phyloP scores from a whole-genome alignment of 92 coral and sea anemone genomes.

The Epizoanthus rinbou region DNA sequence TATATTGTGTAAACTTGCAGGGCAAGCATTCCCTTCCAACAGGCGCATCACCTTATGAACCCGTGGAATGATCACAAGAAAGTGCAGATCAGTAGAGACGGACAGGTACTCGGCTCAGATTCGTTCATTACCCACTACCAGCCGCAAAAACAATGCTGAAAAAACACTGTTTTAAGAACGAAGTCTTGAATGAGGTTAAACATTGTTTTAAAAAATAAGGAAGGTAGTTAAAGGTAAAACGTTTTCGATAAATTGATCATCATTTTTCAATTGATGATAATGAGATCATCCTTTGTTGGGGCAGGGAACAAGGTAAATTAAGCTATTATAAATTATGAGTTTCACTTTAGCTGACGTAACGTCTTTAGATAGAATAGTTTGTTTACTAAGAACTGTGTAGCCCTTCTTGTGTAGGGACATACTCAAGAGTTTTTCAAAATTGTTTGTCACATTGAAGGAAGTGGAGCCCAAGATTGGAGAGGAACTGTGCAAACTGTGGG shows the following conservation, averaged over 20 bases:
- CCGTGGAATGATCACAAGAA: slow-evolving; percentile 99
- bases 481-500: slow-evolving; percentile 93
- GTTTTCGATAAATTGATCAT: too few relatives aligned
- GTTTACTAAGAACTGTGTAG: not conserved
- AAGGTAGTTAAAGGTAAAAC: too few relatives aligned
- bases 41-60: slow-evolving; percentile 90
- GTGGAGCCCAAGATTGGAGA: slow-evolving; percentile 92
- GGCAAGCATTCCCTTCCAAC: slow-evolving; percentile 94
- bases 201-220: too few relatives aligned
- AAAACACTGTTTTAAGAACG: too few relatives aligned
- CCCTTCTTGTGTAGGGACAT: not conserved
- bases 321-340: not conserved
- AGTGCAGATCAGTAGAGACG: slow-evolving; percentile 98
- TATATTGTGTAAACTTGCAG: slow-evolving; percentile 46
- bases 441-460: slow-evolving; percentile 59
- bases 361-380: not conserved
- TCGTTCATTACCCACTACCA: too few relatives aligned
- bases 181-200: not conserved
- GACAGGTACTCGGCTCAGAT: slow-evolving; percentile 72
- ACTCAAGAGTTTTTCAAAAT: not conserved
- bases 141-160: too few relatives aligned
- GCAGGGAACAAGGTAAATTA: not conserved
- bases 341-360: not conserved
- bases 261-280: too few relatives aligned
- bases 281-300: too few relatives aligned